Percentiles rank a stretch among this genome's conserved stretches.
Conservation (phyloP, 2,113 vertebrate genomes). For the Narcine bancroftii region DNA sequence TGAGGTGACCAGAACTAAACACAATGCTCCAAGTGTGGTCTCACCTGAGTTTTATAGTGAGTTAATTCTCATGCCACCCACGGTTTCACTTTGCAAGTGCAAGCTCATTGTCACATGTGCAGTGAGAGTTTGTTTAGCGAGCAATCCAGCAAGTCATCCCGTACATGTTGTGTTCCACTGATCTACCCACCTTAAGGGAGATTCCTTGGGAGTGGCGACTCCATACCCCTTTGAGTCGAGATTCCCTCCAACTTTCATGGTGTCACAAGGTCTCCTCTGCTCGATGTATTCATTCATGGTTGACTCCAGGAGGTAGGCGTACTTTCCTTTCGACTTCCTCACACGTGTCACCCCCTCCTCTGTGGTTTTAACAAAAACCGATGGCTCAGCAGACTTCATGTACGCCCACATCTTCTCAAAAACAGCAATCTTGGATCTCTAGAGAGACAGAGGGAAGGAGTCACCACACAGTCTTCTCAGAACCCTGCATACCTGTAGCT, state of each 20-base stretch:
- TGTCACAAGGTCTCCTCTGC: slow-evolving; percentile 93
- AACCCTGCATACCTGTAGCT: too few species aligned
- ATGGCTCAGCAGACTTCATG: slow-evolving; percentile 95
- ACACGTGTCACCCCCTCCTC: slow-evolving; percentile 93
- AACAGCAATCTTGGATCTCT: slow-evolving; percentile 97
- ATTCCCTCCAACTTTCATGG: slow-evolving; percentile 99
- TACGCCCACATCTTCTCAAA: slow-evolving; percentile 99
- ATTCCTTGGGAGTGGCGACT: slow-evolving; percentile 95
- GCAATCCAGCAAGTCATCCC: too few species aligned
- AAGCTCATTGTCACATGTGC: too few species aligned
- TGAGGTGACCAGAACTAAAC: too few species aligned
- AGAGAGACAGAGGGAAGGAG: slow-evolving; percentile 43
- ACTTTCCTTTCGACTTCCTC: slow-evolving; percentile 96
- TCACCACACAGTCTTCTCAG: not conserved
- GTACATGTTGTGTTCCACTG: too few species aligned
- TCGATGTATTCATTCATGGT: slow-evolving; percentile 99
- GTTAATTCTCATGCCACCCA: not conserved
- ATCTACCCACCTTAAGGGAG: slow-evolving; percentile 80
- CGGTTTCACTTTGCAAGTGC: too few species aligned
- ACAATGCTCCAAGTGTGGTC: too few species aligned
- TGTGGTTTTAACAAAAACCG: slow-evolving; percentile 93
- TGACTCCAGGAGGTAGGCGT: slow-evolving; percentile 94
- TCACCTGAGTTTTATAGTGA: too few species aligned
- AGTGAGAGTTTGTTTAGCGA: too few species aligned
- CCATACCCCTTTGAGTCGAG: slow-evolving; percentile 99